Conservation (phyloP, 2,888 invertebrate genomes). For the Protophormia terraenovae region DNA sequence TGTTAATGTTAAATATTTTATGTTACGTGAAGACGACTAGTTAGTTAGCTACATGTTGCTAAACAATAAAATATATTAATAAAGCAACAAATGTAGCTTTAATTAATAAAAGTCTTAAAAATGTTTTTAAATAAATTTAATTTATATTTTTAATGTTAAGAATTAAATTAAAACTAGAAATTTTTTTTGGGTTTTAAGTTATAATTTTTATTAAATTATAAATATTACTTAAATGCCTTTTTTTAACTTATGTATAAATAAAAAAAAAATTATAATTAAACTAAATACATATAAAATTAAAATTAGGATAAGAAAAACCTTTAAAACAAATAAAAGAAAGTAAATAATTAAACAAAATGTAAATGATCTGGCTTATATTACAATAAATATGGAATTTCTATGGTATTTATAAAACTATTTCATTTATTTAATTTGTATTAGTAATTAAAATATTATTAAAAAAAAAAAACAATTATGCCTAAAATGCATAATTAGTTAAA, state of each 20-base stretch:
- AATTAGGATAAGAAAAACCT: not conserved
- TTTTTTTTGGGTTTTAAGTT: not conserved
- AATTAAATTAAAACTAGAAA: not conserved
- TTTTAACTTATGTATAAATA: slow-evolving; percentile 2
- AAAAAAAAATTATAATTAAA: slow-evolving; percentile 3
- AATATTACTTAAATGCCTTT: slow-evolving; percentile 48
- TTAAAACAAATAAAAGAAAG: not conserved
- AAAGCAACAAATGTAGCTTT: too few species aligned
- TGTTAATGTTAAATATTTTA: too few species aligned
- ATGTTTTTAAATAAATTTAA: too few species aligned
- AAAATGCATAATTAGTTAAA: slow-evolving; percentile 23
- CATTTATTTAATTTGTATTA: not conserved
- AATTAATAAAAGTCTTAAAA: too few species aligned
- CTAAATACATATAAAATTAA: slow-evolving; percentile 10
- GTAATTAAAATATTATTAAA: not conserved
- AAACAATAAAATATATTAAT: too few species aligned
- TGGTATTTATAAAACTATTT: not conserved
- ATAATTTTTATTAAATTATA: not conserved
- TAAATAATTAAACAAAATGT: not conserved
- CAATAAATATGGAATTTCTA: slow-evolving; percentile 35
- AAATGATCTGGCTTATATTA: slow-evolving; percentile 13
- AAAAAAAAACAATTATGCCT: not conserved
- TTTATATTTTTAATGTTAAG: not conserved
- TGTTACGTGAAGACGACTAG: too few species aligned
- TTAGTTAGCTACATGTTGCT: too few species aligned